These are phyloP conservation scores for Plectrocnemia conspersa DNA, from an alignment of 1,140 invertebrate genomes.

Conservation along the genomic window DNA sequence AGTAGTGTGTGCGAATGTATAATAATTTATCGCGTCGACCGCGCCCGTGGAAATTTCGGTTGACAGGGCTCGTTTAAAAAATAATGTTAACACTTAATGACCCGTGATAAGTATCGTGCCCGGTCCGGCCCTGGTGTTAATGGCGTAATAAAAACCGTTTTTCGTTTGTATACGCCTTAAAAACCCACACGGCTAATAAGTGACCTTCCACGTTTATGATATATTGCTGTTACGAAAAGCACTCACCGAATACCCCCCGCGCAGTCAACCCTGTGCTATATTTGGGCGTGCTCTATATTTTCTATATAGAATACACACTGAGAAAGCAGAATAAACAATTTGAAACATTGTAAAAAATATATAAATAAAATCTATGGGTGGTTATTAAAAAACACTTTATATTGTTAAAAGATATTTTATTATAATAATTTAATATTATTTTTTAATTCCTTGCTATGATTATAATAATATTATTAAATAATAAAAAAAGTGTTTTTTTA, in stretches of 20 bases:
- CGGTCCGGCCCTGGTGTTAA: slow-evolving; percentile 1
- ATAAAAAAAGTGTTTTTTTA: too few relatives aligned
- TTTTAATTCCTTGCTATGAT: too few relatives aligned
- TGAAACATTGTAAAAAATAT: too few relatives aligned
- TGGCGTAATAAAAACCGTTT: slow-evolving; percentile 9
- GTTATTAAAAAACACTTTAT: too few relatives aligned
- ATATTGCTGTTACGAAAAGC: background rate
- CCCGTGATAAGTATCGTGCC: slow-evolving; percentile 20
- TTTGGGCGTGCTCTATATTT: too few relatives aligned
- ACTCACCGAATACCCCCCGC: background rate
- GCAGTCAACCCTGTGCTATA: too few relatives aligned
- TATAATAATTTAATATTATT: too few relatives aligned
- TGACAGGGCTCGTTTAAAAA: slow-evolving; percentile 16
- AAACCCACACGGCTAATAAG: slow-evolving; percentile 7
- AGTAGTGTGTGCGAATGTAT: background rate
- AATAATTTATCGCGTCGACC: slow-evolving; percentile 27
- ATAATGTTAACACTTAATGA: slow-evolving; percentile 26
- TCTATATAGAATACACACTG: too few relatives aligned
- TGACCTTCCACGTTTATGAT: background rate
- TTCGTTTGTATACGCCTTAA: slow-evolving; percentile 5
- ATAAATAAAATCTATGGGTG: too few relatives aligned
- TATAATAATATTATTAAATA: too few relatives aligned
- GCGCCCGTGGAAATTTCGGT: slow-evolving; percentile 22
- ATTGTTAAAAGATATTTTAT: too few relatives aligned
- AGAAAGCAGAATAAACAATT: too few relatives aligned